Percentiles rank a stretch among this genome's conserved stretches.
Evolutionary conservation across 2,797 vertebrate genomes (phyloP).

Genomic region (Aselliscus stoliczkanus): DNA sequence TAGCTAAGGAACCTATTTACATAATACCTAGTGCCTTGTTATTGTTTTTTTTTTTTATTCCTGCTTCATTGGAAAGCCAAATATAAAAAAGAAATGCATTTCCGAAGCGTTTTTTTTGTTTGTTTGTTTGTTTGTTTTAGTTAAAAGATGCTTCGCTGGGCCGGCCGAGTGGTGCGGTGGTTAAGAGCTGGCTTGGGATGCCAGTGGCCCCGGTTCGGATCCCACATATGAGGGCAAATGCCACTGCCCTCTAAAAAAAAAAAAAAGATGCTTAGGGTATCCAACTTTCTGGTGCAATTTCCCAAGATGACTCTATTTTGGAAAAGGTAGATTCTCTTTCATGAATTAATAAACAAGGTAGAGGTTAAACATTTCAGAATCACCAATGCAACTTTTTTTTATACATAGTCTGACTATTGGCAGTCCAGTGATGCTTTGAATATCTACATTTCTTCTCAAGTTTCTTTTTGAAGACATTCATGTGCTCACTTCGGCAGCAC

Average conservation of each 20-base stretch:
- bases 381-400: not conserved
- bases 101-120: not conserved
- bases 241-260: too few relatives aligned
- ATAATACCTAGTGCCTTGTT: constrained; percentile 53
- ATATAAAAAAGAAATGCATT: constrained; percentile 47
- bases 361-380: not conserved
- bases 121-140: too few relatives aligned
- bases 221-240: too few relatives aligned
- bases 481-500: too few relatives aligned
- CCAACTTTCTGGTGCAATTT: not conserved
- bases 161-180: too few relatives aligned
- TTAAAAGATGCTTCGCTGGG: too few relatives aligned
- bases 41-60: constrained; percentile 58
- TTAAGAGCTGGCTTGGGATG: too few relatives aligned
- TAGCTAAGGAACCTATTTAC: constrained; percentile 68
- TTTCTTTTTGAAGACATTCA: not conserved
- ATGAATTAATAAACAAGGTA: constrained; percentile 16
- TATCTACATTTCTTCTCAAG: not conserved
- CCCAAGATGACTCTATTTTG: not conserved
- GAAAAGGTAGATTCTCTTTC: not conserved
- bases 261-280: not conserved
- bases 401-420: not conserved
- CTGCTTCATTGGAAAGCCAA: constrained; percentile 33
- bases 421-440: not conserved
- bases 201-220: too few relatives aligned